A percentile compares a stretch with the other conserved stretches of the same genome.
phyloP scores from a whole-genome alignment of 2,797 vertebrate species.

The Microchirus variegatus region DNA sequence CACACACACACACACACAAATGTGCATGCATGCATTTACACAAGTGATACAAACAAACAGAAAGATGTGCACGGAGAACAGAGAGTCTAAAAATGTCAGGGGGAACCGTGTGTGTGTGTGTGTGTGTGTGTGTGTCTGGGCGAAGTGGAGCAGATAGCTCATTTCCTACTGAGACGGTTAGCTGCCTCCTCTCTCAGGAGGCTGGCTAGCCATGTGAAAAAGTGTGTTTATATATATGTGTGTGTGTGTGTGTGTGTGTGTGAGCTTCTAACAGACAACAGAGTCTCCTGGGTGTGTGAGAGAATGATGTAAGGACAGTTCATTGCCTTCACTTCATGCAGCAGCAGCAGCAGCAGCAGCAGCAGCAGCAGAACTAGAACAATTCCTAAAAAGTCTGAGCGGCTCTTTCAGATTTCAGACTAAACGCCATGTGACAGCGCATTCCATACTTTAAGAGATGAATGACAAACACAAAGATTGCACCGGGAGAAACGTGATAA shows the following conservation, averaged over 20 bases:
- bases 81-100: slow-evolving; percentile 52
- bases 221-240: too few species aligned
- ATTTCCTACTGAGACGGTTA: slow-evolving; percentile 71
- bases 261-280: slow-evolving; percentile 37
- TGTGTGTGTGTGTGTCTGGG: slow-evolving; percentile 37
- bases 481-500: too few species aligned
- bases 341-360: neutral
- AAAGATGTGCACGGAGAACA: slow-evolving; percentile 42
- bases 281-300: slow-evolving; percentile 41
- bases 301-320: slow-evolving; percentile 61
- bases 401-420: too few species aligned
- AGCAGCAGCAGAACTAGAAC: too few species aligned
- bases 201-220: slow-evolving; percentile 55
- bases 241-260: slow-evolving; percentile 18
- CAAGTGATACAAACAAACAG: slow-evolving; percentile 54
- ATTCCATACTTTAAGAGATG: too few species aligned
- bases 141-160: slow-evolving; percentile 74
- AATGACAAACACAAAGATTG: too few species aligned
- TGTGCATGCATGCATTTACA: slow-evolving; percentile 33
- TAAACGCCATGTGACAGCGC: too few species aligned
- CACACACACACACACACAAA: slow-evolving; percentile 5
- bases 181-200: slow-evolving; percentile 65
- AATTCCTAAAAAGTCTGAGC: slow-evolving; percentile 8
- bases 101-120: slow-evolving; percentile 25
- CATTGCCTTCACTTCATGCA: slow-evolving; percentile 32